Conservation (phyloP, 1,140 invertebrate species). For the Idris sp. region DNA sequence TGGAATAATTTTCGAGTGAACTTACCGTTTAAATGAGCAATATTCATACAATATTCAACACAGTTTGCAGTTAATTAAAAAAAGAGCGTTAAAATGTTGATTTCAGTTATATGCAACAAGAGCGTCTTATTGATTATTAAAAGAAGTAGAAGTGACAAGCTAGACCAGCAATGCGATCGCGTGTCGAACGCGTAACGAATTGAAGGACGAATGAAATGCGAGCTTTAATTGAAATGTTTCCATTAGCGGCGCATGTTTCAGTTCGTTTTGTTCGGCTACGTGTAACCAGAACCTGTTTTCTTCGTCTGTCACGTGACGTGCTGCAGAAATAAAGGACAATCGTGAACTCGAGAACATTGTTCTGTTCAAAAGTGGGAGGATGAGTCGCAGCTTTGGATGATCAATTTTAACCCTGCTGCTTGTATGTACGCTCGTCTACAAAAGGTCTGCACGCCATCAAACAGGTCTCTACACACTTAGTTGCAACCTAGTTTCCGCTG, state of each 20-base stretch:
- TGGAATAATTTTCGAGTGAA: too few species aligned
- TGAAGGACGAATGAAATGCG: slow-evolving; percentile 29
- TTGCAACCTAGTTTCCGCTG: slow-evolving; percentile 15
- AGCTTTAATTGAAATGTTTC: slow-evolving; percentile 51
- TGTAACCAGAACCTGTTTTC: slow-evolving; percentile 33
- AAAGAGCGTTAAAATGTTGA: too few species aligned
- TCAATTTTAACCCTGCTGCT: slow-evolving; percentile 50
- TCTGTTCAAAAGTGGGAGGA: slow-evolving; percentile 12
- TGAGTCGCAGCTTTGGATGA: slow-evolving; percentile 28
- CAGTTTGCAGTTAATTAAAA: too few species aligned
- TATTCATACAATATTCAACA: too few species aligned
- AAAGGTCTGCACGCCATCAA: slow-evolving; percentile 23
- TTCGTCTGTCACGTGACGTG: slow-evolving; percentile 35
- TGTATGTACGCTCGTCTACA: slow-evolving; percentile 6
- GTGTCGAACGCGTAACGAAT: slow-evolving; percentile 24
- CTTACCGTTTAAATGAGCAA: too few species aligned
- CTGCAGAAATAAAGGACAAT: slow-evolving; percentile 47
- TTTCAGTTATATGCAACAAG: too few species aligned
- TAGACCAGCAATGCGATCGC: slow-evolving; percentile 8
- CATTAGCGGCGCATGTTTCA: slow-evolving; percentile 31
- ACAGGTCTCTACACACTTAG: slow-evolving; percentile 27
- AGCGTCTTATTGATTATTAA: slow-evolving; percentile 31
- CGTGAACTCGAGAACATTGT: slow-evolving; percentile 40
- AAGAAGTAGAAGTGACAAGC: slow-evolving; percentile 5
- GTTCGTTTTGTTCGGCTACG: slow-evolving; percentile 38